Base-by-base conservation (phyloP, 2,797 vertebrate species). In the Lagocephalus sceleratus region DNA sequence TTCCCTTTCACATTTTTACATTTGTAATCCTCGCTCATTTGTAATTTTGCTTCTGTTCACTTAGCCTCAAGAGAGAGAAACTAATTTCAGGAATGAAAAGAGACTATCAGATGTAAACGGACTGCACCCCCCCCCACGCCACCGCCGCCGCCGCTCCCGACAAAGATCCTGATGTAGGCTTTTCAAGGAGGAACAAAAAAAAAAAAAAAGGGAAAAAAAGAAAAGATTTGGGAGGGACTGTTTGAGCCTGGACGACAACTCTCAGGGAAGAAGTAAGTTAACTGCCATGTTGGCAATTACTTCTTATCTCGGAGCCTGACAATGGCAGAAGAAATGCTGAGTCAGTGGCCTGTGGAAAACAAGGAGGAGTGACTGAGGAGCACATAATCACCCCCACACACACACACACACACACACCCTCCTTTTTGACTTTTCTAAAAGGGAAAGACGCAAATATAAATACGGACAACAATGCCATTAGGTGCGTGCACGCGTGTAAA, bases 61-160 rank as follows among this genome's bases (percentile, higher is more conserved):
- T 79, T 67, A 53, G 80, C 78, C 76, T 82, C 74, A 54, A 78
- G 81, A 85, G 82, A 76, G 67, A 78, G 62, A 82, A 89, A 87
- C 84, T 87, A 66, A 89, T 89, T 87, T 87, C 65, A 76, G 79
- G 73, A 86, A 76, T 79, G 76, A 85, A 85, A 85, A 53, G 67
- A 69, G 68, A 85, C 87, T 88, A 88, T 84, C 84, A 78, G 80
- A 85, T 83, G 78, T 65, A 73, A 81, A 73, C 57, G 12, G 68
- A 83, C 84, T 79, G 81, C 70, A 65, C 55, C 69, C 71, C 74
- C 79, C 82, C 5, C 25, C 2, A 5, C 2, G 6, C 2, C 25
- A 26, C 25, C 6, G 6, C 6, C 25, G 9, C 25, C n/a, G n/a
- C n/a, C n/a, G n/a, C 79, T 87, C 81, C 69, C 76, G 75, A 85